These are phyloP conservation scores for Sturnira hondurensis DNA, from an alignment of 2,113 vertebrate genomes.

Conservation along the genomic window DNA sequence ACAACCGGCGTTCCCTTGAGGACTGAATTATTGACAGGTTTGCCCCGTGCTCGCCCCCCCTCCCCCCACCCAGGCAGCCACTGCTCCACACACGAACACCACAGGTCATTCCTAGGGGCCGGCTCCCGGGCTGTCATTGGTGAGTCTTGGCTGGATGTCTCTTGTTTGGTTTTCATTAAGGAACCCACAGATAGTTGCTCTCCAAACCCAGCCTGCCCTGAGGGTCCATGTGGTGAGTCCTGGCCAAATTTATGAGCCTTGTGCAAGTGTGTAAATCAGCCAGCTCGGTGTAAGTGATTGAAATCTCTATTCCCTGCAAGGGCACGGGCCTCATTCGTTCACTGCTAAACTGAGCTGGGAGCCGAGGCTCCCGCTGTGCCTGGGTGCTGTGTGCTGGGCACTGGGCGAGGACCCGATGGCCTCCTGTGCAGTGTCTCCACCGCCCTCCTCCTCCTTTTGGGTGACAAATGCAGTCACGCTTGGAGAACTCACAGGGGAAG, in stretches of 20 bases:
- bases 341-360: background rate
- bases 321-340: fast-evolving
- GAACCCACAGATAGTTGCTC: slow-evolving; percentile 25
- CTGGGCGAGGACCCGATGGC: fast-evolving
- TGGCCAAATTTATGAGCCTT: background rate
- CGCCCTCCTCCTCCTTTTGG: background rate
- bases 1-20: fast-evolving
- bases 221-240: slow-evolving; percentile 9
- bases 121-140: background rate
- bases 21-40: background rate
- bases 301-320: background rate
- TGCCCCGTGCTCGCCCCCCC: background rate
- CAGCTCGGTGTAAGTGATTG: background rate
- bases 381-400: background rate
- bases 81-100: background rate
- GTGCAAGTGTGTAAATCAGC: background rate
- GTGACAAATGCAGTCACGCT: background rate
- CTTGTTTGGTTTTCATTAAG: slow-evolving; percentile 60
- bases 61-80: fast-evolving
- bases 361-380: fast-evolving
- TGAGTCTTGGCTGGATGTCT: background rate
- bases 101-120: slow-evolving; percentile 14
- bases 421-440: background rate
- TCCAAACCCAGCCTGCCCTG: slow-evolving; percentile 31
- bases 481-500: background rate